Base-by-base conservation (phyloP, 2,113 vertebrate species). In the Oplegnathus fasciatus region DNA sequence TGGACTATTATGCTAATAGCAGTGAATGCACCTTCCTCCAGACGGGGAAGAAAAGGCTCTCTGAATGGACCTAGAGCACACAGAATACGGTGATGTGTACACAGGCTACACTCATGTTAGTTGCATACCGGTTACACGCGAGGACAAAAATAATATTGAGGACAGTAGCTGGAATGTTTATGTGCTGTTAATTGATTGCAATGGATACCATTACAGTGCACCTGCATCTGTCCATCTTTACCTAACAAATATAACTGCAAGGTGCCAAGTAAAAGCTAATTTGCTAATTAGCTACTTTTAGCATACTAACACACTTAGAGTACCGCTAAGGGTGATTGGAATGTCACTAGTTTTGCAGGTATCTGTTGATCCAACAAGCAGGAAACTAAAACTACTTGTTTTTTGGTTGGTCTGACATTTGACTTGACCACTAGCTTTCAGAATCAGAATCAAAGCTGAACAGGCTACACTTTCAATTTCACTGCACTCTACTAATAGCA, bases 181-280 rank as follows among this genome's bases (percentile, higher is more conserved):
- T 69, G 61, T 64, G 34, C 54, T 28, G 44, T 20, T 76, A 26
- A 57, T 18, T 64, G 0, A 18, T 44, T 32, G 42, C 55, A 64
- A 18, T 46, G 14, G 58, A 85, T 77, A 52, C 82, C 75, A 73
- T 76, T 65, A 55, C 34, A 62, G 57, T 57, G 42, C 76, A 69
- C 67, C 80, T 88, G 82, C 67, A 85, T 75, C 69, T 65, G 72
- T 54, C 83, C 60, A 30, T 76, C 55, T 73, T 80, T 52, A 67
- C 44, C 40, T 64, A 69, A 88, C 71, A 85, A 84, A 87, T 77
- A 74, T 77, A 91, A 71, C 82, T 40, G 58, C 50, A 26, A 50
- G 71, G 74, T 34, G 62, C 22, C n/a, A n/a, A n/a, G n/a, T n/a
- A n/a, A n/a, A n/a, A n/a, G n/a, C n/a, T n/a, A n/a, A n/a, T n/a